phyloP scores from a whole-genome alignment of 2,888 invertebrate genomes.

The Allygus modestus region DNA sequence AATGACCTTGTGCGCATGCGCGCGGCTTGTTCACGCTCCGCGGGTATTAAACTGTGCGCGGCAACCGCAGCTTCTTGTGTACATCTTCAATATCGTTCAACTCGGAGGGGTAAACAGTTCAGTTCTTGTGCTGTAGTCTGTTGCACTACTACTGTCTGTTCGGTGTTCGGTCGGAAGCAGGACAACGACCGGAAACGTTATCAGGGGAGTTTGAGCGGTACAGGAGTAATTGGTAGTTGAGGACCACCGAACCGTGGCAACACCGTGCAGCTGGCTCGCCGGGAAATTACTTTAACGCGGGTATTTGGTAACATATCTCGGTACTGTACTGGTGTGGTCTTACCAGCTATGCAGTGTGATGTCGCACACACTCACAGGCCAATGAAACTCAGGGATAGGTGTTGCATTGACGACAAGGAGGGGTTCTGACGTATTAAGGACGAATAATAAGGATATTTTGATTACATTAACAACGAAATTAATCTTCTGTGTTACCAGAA shows the following conservation, averaged over 20 bases:
- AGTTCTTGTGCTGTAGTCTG: not conserved
- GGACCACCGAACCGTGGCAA: not conserved
- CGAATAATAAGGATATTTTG: no score
- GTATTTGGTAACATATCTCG: not conserved
- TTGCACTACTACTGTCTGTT: not conserved
- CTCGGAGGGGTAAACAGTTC: not conserved
- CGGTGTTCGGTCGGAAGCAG: not conserved
- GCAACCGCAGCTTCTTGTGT: slow-evolving; percentile 46
- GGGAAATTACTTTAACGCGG: not conserved
- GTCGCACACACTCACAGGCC: not conserved
- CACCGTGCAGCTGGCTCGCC: not conserved
- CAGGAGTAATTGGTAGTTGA: not conserved
- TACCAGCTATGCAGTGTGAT: not conserved
- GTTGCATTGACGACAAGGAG: no score
- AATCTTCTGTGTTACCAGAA: no score
- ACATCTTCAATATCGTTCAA: not conserved
- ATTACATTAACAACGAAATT: no score
- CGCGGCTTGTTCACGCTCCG: slow-evolving; percentile 30
- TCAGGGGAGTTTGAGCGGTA: not conserved
- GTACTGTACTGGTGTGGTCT: no score
- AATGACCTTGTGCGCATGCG: slow-evolving; percentile 56
- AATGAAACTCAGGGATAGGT: not conserved
- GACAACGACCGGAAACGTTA: slow-evolving; percentile 1
- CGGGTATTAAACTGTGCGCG: slow-evolving; percentile 53
- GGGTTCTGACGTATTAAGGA: no score